phyloP scores from a whole-genome alignment of 2,113 vertebrate species.

The Scartelaos histophorus region DNA sequence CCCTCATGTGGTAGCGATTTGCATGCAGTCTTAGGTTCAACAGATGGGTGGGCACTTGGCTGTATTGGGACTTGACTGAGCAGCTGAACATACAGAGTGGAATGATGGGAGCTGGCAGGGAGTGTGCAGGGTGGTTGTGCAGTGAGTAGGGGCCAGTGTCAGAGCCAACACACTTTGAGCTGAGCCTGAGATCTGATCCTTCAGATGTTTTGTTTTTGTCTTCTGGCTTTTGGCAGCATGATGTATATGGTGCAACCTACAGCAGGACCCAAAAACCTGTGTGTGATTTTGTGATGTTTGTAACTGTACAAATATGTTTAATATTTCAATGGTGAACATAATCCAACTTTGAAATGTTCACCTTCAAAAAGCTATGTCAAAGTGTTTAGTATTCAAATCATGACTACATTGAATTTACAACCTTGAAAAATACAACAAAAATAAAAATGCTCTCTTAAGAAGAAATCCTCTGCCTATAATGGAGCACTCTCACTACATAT shows the following conservation, averaged over 20 bases:
- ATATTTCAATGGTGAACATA: background rate
- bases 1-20: constrained; percentile 31
- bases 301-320: background rate
- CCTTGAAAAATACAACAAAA: background rate
- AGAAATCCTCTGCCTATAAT: background rate
- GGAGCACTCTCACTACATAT: no score
- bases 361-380: background rate
- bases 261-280: no score
- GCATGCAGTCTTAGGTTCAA: constrained; percentile 57
- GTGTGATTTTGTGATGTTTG: background rate
- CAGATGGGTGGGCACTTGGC: constrained; percentile 57
- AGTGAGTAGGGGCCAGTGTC: constrained; percentile 4
- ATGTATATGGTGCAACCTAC: constrained; percentile 8
- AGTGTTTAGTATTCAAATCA: background rate
- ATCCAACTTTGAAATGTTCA: background rate
- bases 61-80: constrained; percentile 50
- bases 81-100: constrained; percentile 53
- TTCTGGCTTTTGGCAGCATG: constrained; percentile 17
- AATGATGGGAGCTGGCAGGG: constrained; percentile 39
- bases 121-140: constrained; percentile 9
- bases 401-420: background rate
- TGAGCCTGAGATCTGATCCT: background rate
- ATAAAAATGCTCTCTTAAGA: background rate
- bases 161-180: constrained; percentile 15
- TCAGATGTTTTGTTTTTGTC: constrained; percentile 10